Conservation (phyloP, 92 coral and sea anemone species). For the Epizoanthus scotinus region DNA sequence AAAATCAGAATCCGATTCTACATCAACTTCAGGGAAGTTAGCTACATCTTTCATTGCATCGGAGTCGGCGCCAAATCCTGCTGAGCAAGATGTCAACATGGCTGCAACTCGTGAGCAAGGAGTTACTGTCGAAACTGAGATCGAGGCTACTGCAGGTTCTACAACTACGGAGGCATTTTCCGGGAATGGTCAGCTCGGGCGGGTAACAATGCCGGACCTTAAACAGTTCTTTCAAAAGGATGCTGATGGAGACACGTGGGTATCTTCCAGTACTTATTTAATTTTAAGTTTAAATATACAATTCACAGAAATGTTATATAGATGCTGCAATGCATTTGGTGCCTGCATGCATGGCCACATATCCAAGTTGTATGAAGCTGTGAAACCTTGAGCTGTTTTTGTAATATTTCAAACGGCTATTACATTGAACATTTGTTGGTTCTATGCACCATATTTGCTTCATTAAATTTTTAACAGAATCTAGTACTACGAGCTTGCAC, state of each 20-base stretch:
- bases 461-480: not conserved
- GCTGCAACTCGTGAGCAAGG: not conserved
- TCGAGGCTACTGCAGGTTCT: not conserved
- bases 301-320: not conserved
- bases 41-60: not conserved
- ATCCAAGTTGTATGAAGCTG: no score
- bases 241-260: slow-evolving; percentile 41
- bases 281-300: not conserved
- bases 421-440: not conserved
- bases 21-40: not conserved
- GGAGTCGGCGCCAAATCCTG: not conserved
- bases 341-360: not conserved
- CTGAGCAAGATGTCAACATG: not conserved
- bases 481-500: not conserved
- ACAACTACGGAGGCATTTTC: not conserved
- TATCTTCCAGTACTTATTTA: not conserved
- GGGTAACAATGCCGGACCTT: not conserved
- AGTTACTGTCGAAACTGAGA: not conserved
- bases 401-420: not conserved
- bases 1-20: not conserved
- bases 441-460: not conserved
- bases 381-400: not conserved
- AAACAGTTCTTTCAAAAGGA: slow-evolving; percentile 28
- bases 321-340: not conserved
- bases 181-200: not conserved